Evolutionary conservation across 2,113 vertebrate species (phyloP).

Genomic region (Pollachius pollachius): DNA sequence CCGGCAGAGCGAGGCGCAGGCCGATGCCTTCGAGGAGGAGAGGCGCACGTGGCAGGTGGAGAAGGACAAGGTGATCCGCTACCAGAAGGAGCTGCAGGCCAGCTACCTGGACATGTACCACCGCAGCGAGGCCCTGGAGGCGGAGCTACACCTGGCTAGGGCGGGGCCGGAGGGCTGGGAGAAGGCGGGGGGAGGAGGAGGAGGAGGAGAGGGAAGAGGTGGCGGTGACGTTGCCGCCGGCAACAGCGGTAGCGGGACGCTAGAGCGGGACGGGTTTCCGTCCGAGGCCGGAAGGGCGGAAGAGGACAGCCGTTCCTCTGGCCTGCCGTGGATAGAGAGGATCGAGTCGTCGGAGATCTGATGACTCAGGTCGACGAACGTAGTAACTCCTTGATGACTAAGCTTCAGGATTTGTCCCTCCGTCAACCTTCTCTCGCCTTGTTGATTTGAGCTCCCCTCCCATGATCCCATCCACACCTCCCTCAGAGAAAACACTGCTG

Average conservation of each 20-base stretch:
- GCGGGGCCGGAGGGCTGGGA: constrained; percentile 63
- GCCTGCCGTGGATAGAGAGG: constrained; percentile 87
- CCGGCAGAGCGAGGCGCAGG: constrained; percentile 89
- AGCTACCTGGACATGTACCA: constrained; percentile 96
- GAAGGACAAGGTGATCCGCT: constrained; percentile 84
- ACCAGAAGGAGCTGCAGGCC: constrained; percentile 88
- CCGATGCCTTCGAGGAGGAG: constrained; percentile 87
- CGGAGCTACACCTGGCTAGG: constrained; percentile 77
- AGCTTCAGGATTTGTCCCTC: neutral
- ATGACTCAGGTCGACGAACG: constrained; percentile 57
- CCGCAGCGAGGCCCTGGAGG: constrained; percentile 85
- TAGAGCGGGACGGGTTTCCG: constrained; percentile 81
- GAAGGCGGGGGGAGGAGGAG: constrained; percentile 71
- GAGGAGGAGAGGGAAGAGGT: constrained; percentile 59
- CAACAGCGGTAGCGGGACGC: constrained; percentile 54
- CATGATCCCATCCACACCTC: no score
- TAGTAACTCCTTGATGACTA: neutral
- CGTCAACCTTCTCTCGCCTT: neutral
- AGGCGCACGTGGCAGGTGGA: constrained; percentile 91
- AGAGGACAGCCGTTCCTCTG: constrained; percentile 68
- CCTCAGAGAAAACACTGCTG: no score
- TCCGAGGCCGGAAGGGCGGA: constrained; percentile 68
- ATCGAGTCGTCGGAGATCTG: constrained; percentile 96
- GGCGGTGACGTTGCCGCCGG: constrained; percentile 14
- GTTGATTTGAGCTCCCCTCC: constrained; percentile 1